Evolutionary conservation across 2,797 vertebrate genomes (phyloP).

Genomic region (Cossypha caffra): DNA sequence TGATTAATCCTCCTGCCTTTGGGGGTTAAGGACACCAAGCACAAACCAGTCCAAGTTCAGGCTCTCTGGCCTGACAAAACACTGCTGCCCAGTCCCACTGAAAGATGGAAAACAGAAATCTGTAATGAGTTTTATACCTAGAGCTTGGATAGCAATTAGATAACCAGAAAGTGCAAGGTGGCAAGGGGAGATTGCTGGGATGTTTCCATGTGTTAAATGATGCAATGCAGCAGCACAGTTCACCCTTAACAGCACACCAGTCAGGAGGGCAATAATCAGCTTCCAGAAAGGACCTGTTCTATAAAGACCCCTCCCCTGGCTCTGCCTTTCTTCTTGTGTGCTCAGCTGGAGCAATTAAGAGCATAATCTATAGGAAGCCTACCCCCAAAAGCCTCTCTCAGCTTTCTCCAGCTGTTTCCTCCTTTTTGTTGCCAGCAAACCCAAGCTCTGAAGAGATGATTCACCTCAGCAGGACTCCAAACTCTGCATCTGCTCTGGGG

Average conservation of each 20-base stretch:
- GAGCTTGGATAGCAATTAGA: background rate
- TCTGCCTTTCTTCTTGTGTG: slow-evolving; percentile 67
- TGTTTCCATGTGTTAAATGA: background rate
- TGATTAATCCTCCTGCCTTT: background rate
- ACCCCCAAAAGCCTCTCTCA: slow-evolving; percentile 37
- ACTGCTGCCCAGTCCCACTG: background rate
- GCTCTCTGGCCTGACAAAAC: background rate
- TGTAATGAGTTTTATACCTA: background rate
- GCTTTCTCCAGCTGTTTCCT: slow-evolving; percentile 70
- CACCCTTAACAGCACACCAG: background rate
- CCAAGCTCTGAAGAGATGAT: slow-evolving; percentile 34
- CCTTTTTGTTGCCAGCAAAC: slow-evolving; percentile 43
- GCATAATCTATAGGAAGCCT: slow-evolving; percentile 51
- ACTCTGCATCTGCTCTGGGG: slow-evolving; percentile 57
- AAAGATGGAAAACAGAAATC: background rate
- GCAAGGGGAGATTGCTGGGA: background rate
- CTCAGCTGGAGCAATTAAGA: slow-evolving; percentile 73
- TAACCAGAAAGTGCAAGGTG: background rate
- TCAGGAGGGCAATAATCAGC: background rate
- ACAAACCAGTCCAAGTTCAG: background rate
- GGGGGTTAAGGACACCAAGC: background rate
- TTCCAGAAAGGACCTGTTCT: slow-evolving; percentile 24
- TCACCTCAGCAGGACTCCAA: slow-evolving; percentile 33
- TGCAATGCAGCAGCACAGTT: background rate
- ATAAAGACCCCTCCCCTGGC: slow-evolving; percentile 39